Evolutionary conservation across 1,140 invertebrate genomes (phyloP).

Genomic region (Cydia pomonella): DNA sequence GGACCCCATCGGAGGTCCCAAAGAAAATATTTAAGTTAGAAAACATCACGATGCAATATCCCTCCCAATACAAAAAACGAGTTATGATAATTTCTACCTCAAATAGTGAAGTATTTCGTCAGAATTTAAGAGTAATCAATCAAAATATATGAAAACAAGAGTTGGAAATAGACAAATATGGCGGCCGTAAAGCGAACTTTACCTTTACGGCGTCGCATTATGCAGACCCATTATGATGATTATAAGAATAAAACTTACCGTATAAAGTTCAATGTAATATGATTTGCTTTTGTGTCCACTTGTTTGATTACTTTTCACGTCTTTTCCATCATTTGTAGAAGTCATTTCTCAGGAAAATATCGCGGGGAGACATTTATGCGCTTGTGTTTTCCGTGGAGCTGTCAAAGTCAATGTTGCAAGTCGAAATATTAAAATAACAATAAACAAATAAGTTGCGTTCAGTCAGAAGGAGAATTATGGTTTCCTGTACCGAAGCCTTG

Average conservation of each 20-base stretch:
- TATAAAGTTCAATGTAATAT: conserved; percentile 78
- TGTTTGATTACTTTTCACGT: conserved; percentile 77
- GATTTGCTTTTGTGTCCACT: conserved; percentile 73
- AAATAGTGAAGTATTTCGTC: conserved; percentile 4
- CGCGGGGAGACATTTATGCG: conserved; percentile 80
- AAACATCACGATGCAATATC: background rate
- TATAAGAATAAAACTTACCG: conserved; percentile 69
- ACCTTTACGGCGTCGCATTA: conserved; percentile 74
- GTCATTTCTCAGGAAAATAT: conserved; percentile 81
- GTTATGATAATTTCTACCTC: background rate
- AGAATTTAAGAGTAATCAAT: conserved; percentile 15
- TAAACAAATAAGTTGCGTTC: conserved; percentile 34
- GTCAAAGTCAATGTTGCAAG: conserved; percentile 69
- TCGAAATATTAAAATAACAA: conserved; percentile 39
- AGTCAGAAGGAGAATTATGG: background rate
- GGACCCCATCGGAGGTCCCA: conserved; percentile 10
- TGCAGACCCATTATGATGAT: conserved; percentile 44
- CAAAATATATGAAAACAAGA: conserved; percentile 69
- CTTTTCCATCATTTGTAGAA: conserved; percentile 81
- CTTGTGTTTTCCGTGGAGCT: conserved; percentile 78
- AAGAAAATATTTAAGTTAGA: conserved; percentile 21
- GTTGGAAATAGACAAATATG: conserved; percentile 72
- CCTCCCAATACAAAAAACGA: background rate
- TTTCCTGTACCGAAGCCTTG: background rate
- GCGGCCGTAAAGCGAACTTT: conserved; percentile 73